Conservation (phyloP, 1,140 invertebrate species). For the Meloidogyne exigua region DNA sequence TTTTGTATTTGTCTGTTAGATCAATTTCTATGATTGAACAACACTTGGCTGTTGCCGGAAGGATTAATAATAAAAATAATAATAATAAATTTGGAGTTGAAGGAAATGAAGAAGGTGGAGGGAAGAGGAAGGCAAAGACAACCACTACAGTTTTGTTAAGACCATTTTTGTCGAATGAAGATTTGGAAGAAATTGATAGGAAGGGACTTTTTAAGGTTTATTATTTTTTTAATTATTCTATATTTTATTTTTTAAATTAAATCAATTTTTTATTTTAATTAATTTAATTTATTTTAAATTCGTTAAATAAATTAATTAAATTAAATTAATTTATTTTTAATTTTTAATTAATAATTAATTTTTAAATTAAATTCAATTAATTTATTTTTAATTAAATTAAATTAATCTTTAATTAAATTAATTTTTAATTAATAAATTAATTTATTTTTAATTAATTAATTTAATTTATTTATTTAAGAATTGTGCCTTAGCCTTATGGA, state of each 20-base stretch:
- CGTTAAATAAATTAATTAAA: too few relatives aligned
- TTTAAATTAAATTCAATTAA: too few relatives aligned
- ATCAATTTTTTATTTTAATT: too few relatives aligned
- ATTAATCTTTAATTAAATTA: too few relatives aligned
- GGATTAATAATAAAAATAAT: background rate
- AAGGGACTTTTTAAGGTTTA: slow-evolving; percentile 40
- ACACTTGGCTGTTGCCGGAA: slow-evolving; percentile 50
- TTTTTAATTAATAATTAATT: too few relatives aligned
- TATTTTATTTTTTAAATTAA: too few relatives aligned
- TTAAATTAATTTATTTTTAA: too few relatives aligned
- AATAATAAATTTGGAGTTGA: background rate
- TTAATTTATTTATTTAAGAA: slow-evolving; percentile 25
- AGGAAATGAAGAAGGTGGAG: background rate
- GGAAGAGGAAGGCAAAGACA: slow-evolving; percentile 38
- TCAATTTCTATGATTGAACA: slow-evolving; percentile 55
- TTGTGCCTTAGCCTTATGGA: slow-evolving; percentile 44
- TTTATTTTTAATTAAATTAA: too few relatives aligned
- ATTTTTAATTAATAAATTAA: too few relatives aligned
- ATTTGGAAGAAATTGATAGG: slow-evolving; percentile 41
- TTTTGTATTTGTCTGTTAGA: slow-evolving; percentile 53
- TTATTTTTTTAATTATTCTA: background rate
- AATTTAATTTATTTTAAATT: too few relatives aligned
- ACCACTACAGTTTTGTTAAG: slow-evolving; percentile 58
- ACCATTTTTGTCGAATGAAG: slow-evolving; percentile 42
- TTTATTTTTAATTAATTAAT: too few relatives aligned